Evolutionary conservation across 2,113 vertebrate species (phyloP), one percentile per base, ranked within the genome.

Genomic region (Chauna torquata): DNA sequence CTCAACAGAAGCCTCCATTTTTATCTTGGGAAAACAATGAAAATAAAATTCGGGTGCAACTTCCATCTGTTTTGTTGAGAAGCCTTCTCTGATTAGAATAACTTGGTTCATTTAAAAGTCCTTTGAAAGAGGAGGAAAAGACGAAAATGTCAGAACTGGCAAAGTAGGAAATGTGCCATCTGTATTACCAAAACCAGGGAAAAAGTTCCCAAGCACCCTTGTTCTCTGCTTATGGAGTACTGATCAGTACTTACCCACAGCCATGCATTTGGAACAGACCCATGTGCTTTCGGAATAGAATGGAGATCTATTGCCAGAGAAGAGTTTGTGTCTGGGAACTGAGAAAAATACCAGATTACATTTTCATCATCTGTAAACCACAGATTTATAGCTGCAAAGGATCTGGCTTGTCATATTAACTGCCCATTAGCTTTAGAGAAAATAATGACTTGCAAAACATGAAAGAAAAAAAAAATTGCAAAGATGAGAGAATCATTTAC

Each of bases 331-430:
- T 80, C 27, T 85, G n/a, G 62, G 88, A 34, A 54, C 12, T 74
- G 25, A 88, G 66, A 80, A 86, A 88, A 86, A 90, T 36, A 76
- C 10, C 28, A 71, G 55, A 76, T 87, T 92, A 79, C 16, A 57
- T 58, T 95, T 90, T 25, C 44, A 83, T 13, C 65, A 78, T 89
- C 69, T 84, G 45, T 91, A 96, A 91, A 74, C 17, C 55, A 49
- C 22, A 5, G 8, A 82, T 82, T 88, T 88, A 55, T 27, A 81
- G 13, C 15, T 27, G 58, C 32, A 10, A 71, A 83, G 32, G 32
- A 92, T 27, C 16, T 54, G 69, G 18, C 34, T 89, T 89, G 28
- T 84, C 32, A 66, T 12, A 23, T 88, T 91, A 91, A 71, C 77
- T 75, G 50, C 14, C 32, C 15, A 34, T 82, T 84, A 89, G 20